Conservation (phyloP, 2,113 vertebrate species). For the Panthera uncia region DNA sequence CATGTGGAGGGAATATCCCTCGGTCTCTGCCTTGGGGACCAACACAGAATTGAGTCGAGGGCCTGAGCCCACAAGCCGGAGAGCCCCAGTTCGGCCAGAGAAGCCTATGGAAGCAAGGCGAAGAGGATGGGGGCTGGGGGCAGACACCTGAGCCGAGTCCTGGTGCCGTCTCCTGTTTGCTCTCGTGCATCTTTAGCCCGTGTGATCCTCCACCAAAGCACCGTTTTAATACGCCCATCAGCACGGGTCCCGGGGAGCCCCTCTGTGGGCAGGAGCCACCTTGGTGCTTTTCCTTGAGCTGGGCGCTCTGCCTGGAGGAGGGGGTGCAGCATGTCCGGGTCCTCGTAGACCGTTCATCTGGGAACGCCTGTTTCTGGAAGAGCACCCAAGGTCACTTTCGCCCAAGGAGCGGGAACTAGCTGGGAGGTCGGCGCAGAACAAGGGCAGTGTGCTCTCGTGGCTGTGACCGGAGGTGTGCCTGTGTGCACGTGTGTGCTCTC, state of each 20-base stretch:
- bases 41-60: neutral
- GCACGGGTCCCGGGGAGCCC: neutral
- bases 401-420: neutral
- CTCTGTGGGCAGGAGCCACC: no score
- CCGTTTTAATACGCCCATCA: neutral
- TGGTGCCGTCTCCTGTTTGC: neutral
- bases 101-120: neutral
- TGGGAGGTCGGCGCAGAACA: neutral
- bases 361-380: neutral
- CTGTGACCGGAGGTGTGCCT: accelerated
- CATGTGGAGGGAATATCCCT: neutral
- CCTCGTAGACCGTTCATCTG: neutral
- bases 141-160: neutral
- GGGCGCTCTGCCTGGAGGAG: neutral
- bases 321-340: accelerated
- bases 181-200: neutral
- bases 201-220: accelerated
- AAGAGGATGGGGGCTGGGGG: neutral
- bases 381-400: accelerated
- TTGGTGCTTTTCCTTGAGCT: neutral
- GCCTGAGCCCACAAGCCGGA: neutral
- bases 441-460: neutral
- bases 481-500: accelerated
- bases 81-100: neutral
- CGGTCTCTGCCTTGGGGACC: neutral